Conservation (phyloP, 2,113 vertebrate species). For the Ailurus styani region DNA sequence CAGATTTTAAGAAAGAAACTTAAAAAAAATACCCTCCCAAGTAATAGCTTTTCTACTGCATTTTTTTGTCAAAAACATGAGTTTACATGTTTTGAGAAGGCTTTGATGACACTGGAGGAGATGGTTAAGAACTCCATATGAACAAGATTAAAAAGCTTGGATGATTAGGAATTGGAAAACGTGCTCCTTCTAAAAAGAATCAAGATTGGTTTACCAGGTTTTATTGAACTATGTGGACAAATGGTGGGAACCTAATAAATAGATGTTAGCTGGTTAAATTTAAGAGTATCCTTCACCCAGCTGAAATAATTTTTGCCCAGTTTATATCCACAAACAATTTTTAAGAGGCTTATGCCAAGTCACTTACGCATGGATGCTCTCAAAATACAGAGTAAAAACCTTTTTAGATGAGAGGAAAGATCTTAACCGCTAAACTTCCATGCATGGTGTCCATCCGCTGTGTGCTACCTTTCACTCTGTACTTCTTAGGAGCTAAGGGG, state of each 20-base stretch:
- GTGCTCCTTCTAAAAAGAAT: background rate
- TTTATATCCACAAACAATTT: background rate
- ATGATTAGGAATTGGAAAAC: background rate
- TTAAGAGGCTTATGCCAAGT: background rate
- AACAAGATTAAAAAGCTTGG: background rate
- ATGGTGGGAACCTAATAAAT: background rate
- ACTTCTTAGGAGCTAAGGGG: background rate
- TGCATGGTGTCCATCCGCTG: background rate
- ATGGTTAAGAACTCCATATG: background rate
- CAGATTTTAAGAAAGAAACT: constrained; percentile 6
- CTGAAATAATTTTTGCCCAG: background rate
- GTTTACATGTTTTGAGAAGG: background rate
- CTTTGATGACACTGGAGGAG: background rate
- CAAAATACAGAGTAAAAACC: background rate
- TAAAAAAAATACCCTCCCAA: background rate
- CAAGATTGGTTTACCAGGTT: background rate
- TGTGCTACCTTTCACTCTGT: background rate
- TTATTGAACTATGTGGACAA: background rate
- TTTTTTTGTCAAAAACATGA: background rate
- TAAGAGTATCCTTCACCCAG: background rate
- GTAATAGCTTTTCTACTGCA: background rate
- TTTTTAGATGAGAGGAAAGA: background rate
- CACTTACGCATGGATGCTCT: background rate
- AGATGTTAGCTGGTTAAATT: background rate
- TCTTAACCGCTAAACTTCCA: background rate